Base-by-base conservation (phyloP, 1,140 invertebrate genomes). In the Brachionus sp. region DNA sequence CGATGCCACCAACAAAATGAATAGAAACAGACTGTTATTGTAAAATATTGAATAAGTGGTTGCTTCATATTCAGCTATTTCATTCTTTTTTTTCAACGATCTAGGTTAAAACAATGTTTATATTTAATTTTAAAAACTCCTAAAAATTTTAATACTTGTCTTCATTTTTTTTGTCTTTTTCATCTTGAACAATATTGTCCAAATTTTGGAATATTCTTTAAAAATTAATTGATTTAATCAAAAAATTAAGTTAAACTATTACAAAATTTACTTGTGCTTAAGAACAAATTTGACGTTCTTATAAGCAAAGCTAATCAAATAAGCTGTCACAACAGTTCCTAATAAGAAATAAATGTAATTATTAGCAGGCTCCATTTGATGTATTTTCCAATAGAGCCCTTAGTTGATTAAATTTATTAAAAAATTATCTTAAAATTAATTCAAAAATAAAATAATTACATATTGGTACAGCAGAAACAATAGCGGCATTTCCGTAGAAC, bases 1-100 rank as follows among this genome's bases (percentile, higher is more conserved):
- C 84, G 96, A 98, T 77, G 92, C 92, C 57, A 98, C 91, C 84
- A 99, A 95, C n/a, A 98, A 93, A 66, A 98, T 91, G 37, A 95
- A 93, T 87, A 98, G 91, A 90, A 96, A 99, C 62, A 99, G 88
- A 25, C 96, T 94, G 88, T 99, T 99, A 90, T 98, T 99, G 91
- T 98, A 98, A 90, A 99, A 99, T 86, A 99, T 98, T 44, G 96
- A 95, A 88, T 97, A 98, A 7, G 95, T 98, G 37, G 96, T 99
- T 0, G 97, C 96, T 91, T 99, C 96, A 89, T 97, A 98, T 88
- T 99, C 97, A 37, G 97, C 96, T 13, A 99, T 96, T 91, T 99
- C 97, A 90, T 98, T 99, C 90, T 98, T 98, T 90, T 98, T 98
- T 96, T 96, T 98, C 77, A 98, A 89, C 84, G 97, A 95, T 86